Evolutionary conservation across 2,797 vertebrate genomes (phyloP).

Genomic region (Sebastes reedi): DNA sequence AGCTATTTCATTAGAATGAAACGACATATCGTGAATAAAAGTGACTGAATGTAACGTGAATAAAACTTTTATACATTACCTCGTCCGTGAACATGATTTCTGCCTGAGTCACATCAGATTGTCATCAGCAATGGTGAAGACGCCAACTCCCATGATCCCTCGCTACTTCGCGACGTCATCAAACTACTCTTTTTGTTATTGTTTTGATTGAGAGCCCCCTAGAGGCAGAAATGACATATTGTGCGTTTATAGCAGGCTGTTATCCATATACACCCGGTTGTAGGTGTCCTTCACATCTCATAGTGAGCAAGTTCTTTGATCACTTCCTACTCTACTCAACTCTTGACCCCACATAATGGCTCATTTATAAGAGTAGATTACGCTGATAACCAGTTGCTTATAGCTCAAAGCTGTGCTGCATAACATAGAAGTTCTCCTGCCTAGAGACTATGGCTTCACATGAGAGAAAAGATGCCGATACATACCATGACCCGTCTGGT

Average conservation of each 20-base stretch:
- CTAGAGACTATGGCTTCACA: slow-evolving; percentile 43
- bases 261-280: no score
- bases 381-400: slow-evolving; percentile 18
- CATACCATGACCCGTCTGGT: slow-evolving; percentile 56
- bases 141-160: no score
- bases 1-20: no score
- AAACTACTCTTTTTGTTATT: fast-evolving
- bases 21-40: fast-evolving
- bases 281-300: not conserved
- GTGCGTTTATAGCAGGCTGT: no score
- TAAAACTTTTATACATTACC: no score
- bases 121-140: no score
- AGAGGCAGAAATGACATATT: no score
- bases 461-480: slow-evolving; percentile 52
- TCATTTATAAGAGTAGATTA: slow-evolving; percentile 22
- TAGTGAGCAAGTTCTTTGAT: not conserved
- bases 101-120: no score
- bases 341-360: slow-evolving; percentile 21
- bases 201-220: no score
- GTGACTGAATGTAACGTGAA: no score
- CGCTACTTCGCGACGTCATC: no score
- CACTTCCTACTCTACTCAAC: not conserved
- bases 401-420: slow-evolving; percentile 15
- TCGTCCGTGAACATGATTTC: no score
- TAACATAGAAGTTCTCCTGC: slow-evolving; percentile 5